Evolutionary conservation across 2,888 invertebrate genomes (phyloP), one percentile per base, ranked within the genome.

Genomic region (Agrotis exclamationis): DNA sequence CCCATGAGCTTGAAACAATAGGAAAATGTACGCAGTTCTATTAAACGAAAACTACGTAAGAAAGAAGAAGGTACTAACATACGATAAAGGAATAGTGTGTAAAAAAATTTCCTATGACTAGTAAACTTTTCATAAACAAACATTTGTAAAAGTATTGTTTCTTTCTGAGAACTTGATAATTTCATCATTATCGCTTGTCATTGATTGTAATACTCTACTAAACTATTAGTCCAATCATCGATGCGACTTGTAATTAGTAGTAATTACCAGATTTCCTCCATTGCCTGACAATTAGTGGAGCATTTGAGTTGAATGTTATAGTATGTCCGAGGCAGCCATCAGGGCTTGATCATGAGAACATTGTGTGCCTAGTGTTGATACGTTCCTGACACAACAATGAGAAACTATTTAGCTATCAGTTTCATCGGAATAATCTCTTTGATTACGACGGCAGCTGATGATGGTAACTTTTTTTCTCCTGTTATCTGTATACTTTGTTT

Each of bases 181-280:
- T 73, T 72, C 53, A 51, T 72, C 39, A 54, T 64, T 70, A 78
- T 63, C 57, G 33, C 20, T 18, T 44, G 62, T 64, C 66, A 79
- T 74, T 76, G 63, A 75, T 68, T 68, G 56, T 39, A 51, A 14
- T 65, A 51, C 51, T 75, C 50, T 85, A 81, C 86, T 79, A 88
- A 88, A 86, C 88, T 86, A 88, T 87, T 90, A 87, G 79, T 80
- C 70, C 71, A 85, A 90, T 87, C 76, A 87, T 67, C 72, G 63
- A 83, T 79, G 84, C 84, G 84, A 87, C 87, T 83, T 70, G 78
- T 85, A 90, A 93, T 93, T 92, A 93, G 84, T 83, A 85, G 77
- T 86, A 88, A 92, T 89, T 92, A 89, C 80, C 79, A 85, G 87
- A 89, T 87, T 89, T 82, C 85, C 82, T 87, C 83, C 84, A 88